phyloP scores from a whole-genome alignment of 2,888 invertebrate species.

The Lepidocyrtoides sp. region DNA sequence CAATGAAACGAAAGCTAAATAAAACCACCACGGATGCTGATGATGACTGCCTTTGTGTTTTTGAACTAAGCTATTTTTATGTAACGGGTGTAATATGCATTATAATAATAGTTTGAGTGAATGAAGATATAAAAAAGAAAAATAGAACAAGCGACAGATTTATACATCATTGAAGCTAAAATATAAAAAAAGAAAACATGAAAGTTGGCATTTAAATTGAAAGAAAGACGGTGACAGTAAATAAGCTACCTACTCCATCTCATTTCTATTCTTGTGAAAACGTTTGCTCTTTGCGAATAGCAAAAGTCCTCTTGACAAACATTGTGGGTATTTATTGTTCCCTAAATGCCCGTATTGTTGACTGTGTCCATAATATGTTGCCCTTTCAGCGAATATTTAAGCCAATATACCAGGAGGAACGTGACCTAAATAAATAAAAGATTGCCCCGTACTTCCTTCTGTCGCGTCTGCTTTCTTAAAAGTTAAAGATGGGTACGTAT shows the following conservation, averaged over 20 bases:
- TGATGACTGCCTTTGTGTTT: neutral
- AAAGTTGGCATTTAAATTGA: neutral
- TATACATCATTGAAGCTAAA: conserved; percentile 21
- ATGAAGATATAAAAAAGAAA: conserved; percentile 7
- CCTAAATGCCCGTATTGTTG: conserved; percentile 50
- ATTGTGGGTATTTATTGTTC: conserved; percentile 41
- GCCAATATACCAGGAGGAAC: conserved; percentile 35
- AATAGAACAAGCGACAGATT: conserved; percentile 37
- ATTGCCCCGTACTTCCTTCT: neutral
- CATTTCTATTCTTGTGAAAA: too few species aligned
- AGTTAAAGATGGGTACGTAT: too few species aligned
- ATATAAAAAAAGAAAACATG: neutral
- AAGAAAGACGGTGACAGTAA: neutral
- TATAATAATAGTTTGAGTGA: neutral
- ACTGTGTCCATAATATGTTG: conserved; percentile 2
- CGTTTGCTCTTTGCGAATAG: too few species aligned
- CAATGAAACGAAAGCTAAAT: neutral
- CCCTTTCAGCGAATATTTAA: conserved; percentile 56
- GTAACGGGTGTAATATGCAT: neutral
- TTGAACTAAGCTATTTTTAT: too few species aligned
- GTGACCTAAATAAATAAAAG: conserved; percentile 63
- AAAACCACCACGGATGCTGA: neutral
- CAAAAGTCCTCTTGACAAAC: conserved; percentile 11
- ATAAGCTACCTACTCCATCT: neutral
- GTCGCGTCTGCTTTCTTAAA: neutral